Base-by-base conservation (phyloP, 2,797 vertebrate species). In the Gouania willdenowi region DNA sequence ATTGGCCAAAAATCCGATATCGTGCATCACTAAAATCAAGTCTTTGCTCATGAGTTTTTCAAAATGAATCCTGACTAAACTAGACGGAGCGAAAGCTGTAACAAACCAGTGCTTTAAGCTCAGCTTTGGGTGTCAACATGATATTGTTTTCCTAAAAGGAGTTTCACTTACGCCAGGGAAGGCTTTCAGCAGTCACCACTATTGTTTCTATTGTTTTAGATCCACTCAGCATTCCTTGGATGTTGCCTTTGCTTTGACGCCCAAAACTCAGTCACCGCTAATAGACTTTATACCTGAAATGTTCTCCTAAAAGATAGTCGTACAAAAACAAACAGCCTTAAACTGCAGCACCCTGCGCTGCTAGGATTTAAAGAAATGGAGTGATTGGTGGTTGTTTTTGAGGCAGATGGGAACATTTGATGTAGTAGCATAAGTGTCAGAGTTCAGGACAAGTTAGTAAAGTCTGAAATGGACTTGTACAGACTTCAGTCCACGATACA, bases 151-250 rank as follows among this genome's bases (percentile, higher is more conserved):
- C 47, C 19, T 55, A 35, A 58, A 59, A 47, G 26, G 10, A 69
- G 26, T 48, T 31, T 15, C 30, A 42, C 30, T 41, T 12, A 34
- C 55, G 62, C 49, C 66, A 72, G 71, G 53, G 31, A 18, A 51
- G 42, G 32, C 16, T 30, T 29, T 13, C 26, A 40, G 36, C 44
- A 48, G 62, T 52, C 57, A 58, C 50, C 14, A 18, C 54, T 38
- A 58, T 79, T 77, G 66, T 83, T 56, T 57, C 54, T 38, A 58
- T 79, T 77, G 66, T 83, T 56, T 57, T 45, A 49, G 28, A 66
- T 30, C 57, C 61, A 46, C 57, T 81, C 69, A 58, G 37, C 46
- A 80, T 77, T 84, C 72, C 51, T 36, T 3, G 31, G 40, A 50
- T 41, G 74, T 66, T 24, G 42, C 61, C 30, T 62, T 33, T 3